A percentile compares a stretch with the other conserved stretches of the same genome.
These are phyloP conservation scores for Caenorhabditis doughertyi DNA, from an alignment of 2,888 invertebrate species.

Conservation along the genomic window DNA sequence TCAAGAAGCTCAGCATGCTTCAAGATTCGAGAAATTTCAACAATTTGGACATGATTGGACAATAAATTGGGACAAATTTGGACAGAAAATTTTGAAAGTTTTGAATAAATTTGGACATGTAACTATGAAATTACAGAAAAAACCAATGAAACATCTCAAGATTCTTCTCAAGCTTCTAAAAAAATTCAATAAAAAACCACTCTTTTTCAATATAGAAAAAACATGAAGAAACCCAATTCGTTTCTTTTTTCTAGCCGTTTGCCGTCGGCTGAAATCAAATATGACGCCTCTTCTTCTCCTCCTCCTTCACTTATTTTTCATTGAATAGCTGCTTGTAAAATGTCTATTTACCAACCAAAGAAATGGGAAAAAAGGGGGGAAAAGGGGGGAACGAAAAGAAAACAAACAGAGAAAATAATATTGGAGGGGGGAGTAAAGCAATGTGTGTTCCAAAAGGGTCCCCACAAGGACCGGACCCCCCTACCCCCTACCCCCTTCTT, in stretches of 20 bases:
- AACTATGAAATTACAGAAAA: no score
- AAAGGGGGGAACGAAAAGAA: background rate
- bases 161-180: background rate
- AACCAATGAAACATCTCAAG: no score
- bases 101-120: no score
- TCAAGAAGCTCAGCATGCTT: no score
- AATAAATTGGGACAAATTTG: no score
- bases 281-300: constrained; percentile 5
- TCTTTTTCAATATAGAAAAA: background rate
- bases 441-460: background rate
- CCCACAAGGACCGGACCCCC: no score
- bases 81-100: no score
- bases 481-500: no score
- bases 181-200: background rate
- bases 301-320: no score
- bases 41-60: no score
- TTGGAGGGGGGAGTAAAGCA: background rate
- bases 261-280: constrained; percentile 30
- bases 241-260: background rate
- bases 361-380: no score
- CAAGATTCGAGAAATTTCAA: no score
- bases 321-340: constrained; percentile 21
- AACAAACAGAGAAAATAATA: constrained; percentile 37
- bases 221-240: constrained; percentile 14
- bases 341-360: constrained; percentile 22